These are phyloP conservation scores for Campaea margaritaria DNA, from an alignment of 2,888 invertebrate genomes.

Conservation along the genomic window DNA sequence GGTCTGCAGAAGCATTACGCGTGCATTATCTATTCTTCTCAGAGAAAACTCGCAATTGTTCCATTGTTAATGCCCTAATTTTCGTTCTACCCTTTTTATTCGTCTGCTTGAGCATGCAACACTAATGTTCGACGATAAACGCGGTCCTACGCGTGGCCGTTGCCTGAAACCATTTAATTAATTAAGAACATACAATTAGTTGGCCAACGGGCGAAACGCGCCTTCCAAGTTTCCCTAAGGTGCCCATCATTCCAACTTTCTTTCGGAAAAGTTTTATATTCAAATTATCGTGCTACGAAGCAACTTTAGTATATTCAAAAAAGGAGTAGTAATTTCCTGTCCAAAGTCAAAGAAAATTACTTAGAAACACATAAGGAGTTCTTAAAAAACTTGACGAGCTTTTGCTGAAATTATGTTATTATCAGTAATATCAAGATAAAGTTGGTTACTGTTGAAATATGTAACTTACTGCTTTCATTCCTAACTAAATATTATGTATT, in stretches of 20 bases:
- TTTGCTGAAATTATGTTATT: conserved; percentile 5
- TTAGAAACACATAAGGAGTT: conserved; percentile 14
- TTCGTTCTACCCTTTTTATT: conserved; percentile 19
- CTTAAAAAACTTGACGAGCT: conserved; percentile 21
- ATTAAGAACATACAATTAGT: conserved; percentile 62
- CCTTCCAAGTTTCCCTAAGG: conserved; percentile 42
- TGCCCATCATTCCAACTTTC: conserved; percentile 44
- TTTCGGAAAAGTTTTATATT: conserved; percentile 38
- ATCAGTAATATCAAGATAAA: background rate
- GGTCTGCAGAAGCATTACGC: too few relatives aligned
- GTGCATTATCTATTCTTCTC: too few relatives aligned
- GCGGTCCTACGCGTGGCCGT: conserved; percentile 34
- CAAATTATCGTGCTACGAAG: conserved; percentile 38
- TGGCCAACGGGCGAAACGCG: conserved; percentile 48
- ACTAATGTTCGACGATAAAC: conserved; percentile 28
- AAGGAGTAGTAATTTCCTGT: conserved; percentile 42
- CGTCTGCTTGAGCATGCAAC: conserved; percentile 26
- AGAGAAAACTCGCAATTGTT: too few relatives aligned
- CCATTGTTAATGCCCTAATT: conserved; percentile 4
- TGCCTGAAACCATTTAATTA: conserved; percentile 58
- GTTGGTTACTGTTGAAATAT: background rate
- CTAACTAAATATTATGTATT: too few relatives aligned
- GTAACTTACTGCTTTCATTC: too few relatives aligned
- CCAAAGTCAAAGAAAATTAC: conserved; percentile 37
- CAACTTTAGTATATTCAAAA: conserved; percentile 36